phyloP scores from a whole-genome alignment of 2,888 invertebrate genomes.

The Toxonevra muliebris region DNA sequence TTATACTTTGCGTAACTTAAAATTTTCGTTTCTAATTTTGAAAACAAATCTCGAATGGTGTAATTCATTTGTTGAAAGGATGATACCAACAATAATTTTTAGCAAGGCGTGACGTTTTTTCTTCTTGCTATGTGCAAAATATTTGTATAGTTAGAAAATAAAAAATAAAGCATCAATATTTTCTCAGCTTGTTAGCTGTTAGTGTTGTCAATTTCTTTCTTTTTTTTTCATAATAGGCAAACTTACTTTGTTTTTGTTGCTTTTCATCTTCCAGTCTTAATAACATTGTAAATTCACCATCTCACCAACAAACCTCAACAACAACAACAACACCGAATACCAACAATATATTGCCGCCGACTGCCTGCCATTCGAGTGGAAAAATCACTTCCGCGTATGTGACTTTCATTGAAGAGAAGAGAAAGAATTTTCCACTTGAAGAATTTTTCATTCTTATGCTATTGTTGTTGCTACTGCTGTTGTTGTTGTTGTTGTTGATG shows the following conservation, averaged over 20 bases:
- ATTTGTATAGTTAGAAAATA: too few species aligned
- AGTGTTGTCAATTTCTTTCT: not conserved
- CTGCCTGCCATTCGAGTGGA: not conserved
- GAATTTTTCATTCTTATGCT: not conserved
- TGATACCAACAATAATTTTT: too few species aligned
- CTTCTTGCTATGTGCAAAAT: too few species aligned
- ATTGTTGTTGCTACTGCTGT: not conserved
- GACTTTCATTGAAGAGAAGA: slow-evolving; percentile 2
- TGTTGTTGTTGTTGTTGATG: too few species aligned
- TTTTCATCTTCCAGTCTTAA: not conserved
- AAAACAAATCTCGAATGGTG: too few species aligned
- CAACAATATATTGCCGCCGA: not conserved
- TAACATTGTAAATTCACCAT: not conserved
- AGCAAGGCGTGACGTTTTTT: too few species aligned
- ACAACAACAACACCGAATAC: too few species aligned
- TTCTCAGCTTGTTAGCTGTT: too few species aligned
- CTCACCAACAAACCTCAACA: not conserved
- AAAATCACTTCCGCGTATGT: slow-evolving; percentile 7
- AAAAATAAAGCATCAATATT: too few species aligned
- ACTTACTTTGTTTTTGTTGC: not conserved
- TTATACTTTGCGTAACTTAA: too few species aligned
- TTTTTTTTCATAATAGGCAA: not conserved
- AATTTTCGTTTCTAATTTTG: too few species aligned
- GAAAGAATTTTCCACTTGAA: not conserved
- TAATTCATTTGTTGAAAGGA: too few species aligned